phyloP scores from a whole-genome alignment of 2,888 invertebrate species.

The Balanococcus diminutus region DNA sequence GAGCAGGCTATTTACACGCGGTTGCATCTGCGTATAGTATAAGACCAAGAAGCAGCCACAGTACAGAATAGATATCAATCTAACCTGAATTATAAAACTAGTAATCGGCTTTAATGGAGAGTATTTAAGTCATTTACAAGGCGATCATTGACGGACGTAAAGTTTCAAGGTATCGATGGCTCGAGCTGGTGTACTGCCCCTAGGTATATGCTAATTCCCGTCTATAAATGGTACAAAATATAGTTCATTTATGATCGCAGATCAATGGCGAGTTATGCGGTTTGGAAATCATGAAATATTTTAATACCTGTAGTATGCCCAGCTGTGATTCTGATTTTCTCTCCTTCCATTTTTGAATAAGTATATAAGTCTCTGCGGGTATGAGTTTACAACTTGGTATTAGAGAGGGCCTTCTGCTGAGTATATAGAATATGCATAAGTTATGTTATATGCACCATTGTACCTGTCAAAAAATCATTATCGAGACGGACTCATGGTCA shows the following conservation, averaged over 20 bases:
- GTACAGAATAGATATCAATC: neutral
- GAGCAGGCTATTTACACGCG: neutral
- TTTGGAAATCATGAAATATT: neutral
- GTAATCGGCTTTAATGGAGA: slow-evolving; percentile 11
- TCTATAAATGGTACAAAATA: neutral
- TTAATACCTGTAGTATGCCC: neutral
- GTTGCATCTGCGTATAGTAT: neutral
- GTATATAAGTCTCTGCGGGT: no score
- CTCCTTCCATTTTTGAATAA: neutral
- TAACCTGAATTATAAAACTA: slow-evolving; percentile 24
- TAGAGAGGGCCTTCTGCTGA: no score
- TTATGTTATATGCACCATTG: neutral
- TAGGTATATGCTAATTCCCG: neutral
- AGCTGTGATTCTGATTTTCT: neutral
- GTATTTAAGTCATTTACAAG: slow-evolving; percentile 27
- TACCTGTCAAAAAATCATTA: neutral
- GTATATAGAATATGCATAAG: neutral
- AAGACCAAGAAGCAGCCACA: neutral
- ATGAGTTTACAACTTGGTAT: neutral
- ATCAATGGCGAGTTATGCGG: neutral
- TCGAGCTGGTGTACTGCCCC: neutral
- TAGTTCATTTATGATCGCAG: neutral
- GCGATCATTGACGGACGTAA: neutral
- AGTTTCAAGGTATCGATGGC: slow-evolving; percentile 7
- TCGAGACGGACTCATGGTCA: neutral